These are phyloP conservation scores for Drosophila niveifrons DNA, from an alignment of 2,888 invertebrate genomes.

Conservation along the genomic window DNA sequence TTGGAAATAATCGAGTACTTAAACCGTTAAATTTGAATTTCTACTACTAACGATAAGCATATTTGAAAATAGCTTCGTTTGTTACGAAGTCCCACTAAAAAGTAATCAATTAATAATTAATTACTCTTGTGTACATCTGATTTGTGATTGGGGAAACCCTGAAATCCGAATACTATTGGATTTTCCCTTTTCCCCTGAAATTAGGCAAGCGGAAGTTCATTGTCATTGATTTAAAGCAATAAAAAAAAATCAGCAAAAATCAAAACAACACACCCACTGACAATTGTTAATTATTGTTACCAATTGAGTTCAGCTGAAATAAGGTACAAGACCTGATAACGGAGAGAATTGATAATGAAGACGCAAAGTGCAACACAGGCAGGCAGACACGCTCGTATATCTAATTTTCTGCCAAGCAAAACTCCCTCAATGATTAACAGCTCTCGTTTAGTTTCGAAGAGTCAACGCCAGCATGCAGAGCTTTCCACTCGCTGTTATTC, in stretches of 20 bases:
- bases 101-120: neutral
- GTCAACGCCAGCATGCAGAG: slow-evolving; percentile 56
- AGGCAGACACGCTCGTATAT: slow-evolving; percentile 7
- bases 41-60: neutral
- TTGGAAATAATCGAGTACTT: slow-evolving; percentile 6
- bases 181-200: slow-evolving; percentile 16
- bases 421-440: slow-evolving; percentile 35
- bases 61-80: neutral
- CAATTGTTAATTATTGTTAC: slow-evolving; percentile 63
- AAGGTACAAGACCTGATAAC: slow-evolving; percentile 59
- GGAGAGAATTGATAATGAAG: slow-evolving; percentile 54
- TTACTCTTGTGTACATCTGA: neutral
- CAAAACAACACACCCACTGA: slow-evolving; percentile 40
- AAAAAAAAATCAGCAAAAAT: slow-evolving; percentile 44
- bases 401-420: slow-evolving; percentile 31
- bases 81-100: neutral
- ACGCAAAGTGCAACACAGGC: slow-evolving; percentile 27
- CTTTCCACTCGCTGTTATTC: slow-evolving; percentile 6
- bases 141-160: neutral
- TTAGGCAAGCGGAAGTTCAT: slow-evolving; percentile 50
- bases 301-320: slow-evolving; percentile 46
- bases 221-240: slow-evolving; percentile 41
- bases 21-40: neutral
- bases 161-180: slow-evolving; percentile 7
- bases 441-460: slow-evolving; percentile 55